Evolutionary conservation across 2,797 vertebrate genomes (phyloP), one percentile per base, ranked within the genome.

Genomic region (Intellagama lesueurii): DNA sequence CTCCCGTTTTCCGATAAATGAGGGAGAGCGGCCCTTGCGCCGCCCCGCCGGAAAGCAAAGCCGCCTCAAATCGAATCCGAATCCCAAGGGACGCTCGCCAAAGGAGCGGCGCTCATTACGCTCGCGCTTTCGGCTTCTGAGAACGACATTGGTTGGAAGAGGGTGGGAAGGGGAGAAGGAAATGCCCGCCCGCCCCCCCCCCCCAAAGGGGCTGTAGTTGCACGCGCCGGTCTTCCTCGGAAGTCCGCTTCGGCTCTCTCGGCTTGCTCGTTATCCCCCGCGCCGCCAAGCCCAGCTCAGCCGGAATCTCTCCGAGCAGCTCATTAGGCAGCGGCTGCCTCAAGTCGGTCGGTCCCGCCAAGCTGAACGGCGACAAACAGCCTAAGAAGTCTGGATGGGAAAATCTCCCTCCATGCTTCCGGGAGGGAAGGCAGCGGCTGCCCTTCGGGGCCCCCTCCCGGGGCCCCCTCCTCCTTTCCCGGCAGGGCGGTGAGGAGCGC

Each of bases 321-420:
- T 94, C 92, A 83, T 96, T 93, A 95, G 91, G 83, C 94, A 94
- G 94, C 91, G 92, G 91, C 85, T 92, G 90, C 78, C 83, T 87
- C 35, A 66, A 90, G 92, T 30, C 35, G 92, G 76, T 83, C 82
- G 92, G 76, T 83, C 82, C 91, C 87, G 90, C 92, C 83, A 93
- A 9, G 92, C 91, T 93, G 86, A 49, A 22, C 90, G 88, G 81
- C 86, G 93, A 86, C 92, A 94, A 95, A 92, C 86, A 93, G 94
- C 93, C 85, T 91, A 87, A 90, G 89, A 88, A 89, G 92, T 80
- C 88, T 85, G 87, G 88, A 94, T 82, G 87, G 90, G 85, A 93
- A 92, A 92, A 87, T 84, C 92, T 87, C 90, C 88, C 75, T 90
- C 24, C 88, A 90, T 64, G 81, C 89, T 91, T 88, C 85, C 73